phyloP scores from a whole-genome alignment of 1,140 invertebrate species.

The Drosophila nigromelanica region DNA sequence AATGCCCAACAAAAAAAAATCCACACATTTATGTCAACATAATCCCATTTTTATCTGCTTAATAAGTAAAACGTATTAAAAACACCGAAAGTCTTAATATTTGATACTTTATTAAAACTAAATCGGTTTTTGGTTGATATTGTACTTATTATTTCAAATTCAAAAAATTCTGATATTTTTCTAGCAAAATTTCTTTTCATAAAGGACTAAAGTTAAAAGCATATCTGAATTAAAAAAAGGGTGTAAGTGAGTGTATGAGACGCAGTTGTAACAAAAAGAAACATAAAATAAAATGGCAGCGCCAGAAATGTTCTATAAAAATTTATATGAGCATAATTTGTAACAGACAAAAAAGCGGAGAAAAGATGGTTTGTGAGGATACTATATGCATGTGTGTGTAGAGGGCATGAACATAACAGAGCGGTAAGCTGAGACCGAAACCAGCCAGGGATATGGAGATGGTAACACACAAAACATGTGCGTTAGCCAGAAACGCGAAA shows the following conservation, averaged over 20 bases:
- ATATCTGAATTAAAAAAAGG: slow-evolving; percentile 16
- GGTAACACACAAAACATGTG: slow-evolving; percentile 26
- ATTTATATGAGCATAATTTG: slow-evolving; percentile 82
- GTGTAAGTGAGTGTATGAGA: slow-evolving; percentile 37
- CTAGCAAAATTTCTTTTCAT: neutral
- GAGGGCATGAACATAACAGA: slow-evolving; percentile 2
- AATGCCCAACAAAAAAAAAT: neutral
- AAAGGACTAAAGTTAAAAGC: slow-evolving; percentile 24
- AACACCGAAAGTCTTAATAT: too few relatives aligned
- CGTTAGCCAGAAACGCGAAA: neutral
- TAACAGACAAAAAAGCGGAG: slow-evolving; percentile 54
- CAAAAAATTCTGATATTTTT: neutral
- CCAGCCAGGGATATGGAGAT: slow-evolving; percentile 14
- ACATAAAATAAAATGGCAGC: slow-evolving; percentile 80
- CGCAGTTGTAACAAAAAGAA: slow-evolving; percentile 79
- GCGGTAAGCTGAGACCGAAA: slow-evolving; percentile 9
- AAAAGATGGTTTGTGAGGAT: slow-evolving; percentile 51
- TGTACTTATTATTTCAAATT: too few relatives aligned
- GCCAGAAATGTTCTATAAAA: slow-evolving; percentile 81
- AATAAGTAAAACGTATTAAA: neutral
- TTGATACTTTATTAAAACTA: too few relatives aligned
- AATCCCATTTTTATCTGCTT: slow-evolving; percentile 15
- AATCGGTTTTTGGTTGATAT: too few relatives aligned
- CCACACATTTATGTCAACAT: slow-evolving; percentile 11
- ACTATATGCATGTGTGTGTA: slow-evolving; percentile 3